Evolutionary conservation across 2,888 invertebrate genomes (phyloP).

Genomic region (Rhamnusium bicolor): DNA sequence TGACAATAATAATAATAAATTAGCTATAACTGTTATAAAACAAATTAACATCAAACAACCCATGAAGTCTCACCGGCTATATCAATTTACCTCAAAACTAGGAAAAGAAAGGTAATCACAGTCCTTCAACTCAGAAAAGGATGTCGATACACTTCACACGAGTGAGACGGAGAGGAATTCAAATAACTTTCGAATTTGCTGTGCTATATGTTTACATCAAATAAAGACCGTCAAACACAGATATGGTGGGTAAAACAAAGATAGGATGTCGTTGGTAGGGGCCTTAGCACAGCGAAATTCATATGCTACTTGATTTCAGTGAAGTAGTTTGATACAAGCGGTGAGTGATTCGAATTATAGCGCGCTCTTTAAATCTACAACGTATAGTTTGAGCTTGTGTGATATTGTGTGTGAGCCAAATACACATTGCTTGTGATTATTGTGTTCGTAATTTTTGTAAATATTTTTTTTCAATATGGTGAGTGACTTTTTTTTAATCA

Average conservation of each 20-base stretch:
- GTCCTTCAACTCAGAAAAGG: conserved; percentile 54
- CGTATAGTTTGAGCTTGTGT: conserved; percentile 23
- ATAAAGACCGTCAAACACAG: conserved; percentile 42
- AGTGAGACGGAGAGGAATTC: conserved; percentile 47
- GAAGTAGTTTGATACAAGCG: conserved; percentile 55
- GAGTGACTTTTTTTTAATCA: conserved; percentile 16
- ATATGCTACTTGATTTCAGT: conserved; percentile 56
- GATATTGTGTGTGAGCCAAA: conserved; percentile 51
- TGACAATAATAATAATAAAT: background rate
- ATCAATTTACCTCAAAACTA: conserved; percentile 48
- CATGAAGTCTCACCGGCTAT: conserved; percentile 6
- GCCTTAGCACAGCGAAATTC: conserved; percentile 59
- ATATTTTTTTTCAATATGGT: conserved; percentile 42
- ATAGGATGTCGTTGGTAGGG: conserved; percentile 52
- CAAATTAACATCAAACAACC: background rate
- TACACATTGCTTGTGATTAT: conserved; percentile 39
- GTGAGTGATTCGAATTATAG: conserved; percentile 40
- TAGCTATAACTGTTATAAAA: conserved; percentile 14
- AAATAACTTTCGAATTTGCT: conserved; percentile 57
- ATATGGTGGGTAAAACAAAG: conserved; percentile 36
- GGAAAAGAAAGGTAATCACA: conserved; percentile 57
- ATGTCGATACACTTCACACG: conserved; percentile 14
- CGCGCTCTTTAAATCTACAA: conserved; percentile 15
- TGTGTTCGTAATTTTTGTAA: conserved; percentile 22
- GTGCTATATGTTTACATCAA: conserved; percentile 54